Evolutionary conservation across 2,113 vertebrate species (phyloP).

Genomic region (Nicator chloris): DNA sequence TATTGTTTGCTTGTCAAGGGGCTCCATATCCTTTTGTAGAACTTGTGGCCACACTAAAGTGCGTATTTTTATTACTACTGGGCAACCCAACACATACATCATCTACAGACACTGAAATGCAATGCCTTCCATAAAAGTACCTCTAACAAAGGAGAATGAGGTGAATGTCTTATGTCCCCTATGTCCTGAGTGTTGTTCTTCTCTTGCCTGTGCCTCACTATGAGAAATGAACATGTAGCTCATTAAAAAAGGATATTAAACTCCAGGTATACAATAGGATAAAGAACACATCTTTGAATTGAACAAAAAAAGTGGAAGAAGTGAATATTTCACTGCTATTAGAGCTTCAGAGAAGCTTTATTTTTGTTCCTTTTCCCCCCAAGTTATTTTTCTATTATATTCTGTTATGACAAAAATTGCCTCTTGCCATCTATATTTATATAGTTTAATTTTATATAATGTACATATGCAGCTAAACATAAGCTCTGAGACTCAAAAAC

Average conservation of each 20-base stretch:
- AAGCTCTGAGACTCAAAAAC: background rate
- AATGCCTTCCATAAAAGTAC: background rate
- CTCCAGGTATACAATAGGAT: background rate
- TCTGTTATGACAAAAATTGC: rapidly evolving
- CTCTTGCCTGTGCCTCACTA: background rate
- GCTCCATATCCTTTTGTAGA: background rate
- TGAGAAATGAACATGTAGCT: background rate
- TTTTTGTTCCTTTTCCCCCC: background rate
- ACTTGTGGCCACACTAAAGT: background rate
- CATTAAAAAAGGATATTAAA: background rate
- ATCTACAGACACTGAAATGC: background rate
- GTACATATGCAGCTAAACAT: background rate
- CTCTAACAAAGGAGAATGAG: background rate
- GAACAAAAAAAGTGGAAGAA: background rate
- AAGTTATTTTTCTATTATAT: background rate
- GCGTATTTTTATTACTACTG: background rate
- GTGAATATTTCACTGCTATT: background rate
- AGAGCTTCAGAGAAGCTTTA: background rate
- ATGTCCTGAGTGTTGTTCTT: background rate
- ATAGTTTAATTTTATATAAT: background rate
- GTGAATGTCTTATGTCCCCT: background rate
- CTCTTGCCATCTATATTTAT: background rate
- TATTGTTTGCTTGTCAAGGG: background rate
- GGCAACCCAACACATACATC: background rate
- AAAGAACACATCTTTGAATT: background rate